Evolutionary conservation across 2,113 vertebrate genomes (phyloP).

Genomic region (Ursus arctos): DNA sequence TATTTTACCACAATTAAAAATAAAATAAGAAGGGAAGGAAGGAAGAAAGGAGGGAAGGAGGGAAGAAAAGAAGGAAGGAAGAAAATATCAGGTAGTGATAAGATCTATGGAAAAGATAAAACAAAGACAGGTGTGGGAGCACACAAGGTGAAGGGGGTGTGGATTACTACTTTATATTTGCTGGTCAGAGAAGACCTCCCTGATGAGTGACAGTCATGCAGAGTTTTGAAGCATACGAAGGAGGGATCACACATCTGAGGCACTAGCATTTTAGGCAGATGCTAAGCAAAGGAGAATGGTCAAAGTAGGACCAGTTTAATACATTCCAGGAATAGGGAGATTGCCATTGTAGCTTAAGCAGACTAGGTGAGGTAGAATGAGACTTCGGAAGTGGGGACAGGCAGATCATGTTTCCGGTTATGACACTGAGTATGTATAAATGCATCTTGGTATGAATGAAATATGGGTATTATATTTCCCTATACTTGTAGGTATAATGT

Average conservation of each 20-base stretch:
- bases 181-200: background rate
- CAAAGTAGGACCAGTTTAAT: background rate
- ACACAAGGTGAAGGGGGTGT: rapidly evolving
- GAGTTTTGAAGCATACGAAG: background rate
- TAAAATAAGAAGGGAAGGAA: background rate
- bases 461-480: background rate
- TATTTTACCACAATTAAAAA: background rate
- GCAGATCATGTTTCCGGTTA: background rate
- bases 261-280: background rate
- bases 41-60: background rate
- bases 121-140: background rate
- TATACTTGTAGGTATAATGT: background rate
- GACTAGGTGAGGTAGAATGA: background rate
- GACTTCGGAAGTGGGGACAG: background rate
- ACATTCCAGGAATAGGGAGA: background rate
- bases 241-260: background rate
- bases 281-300: background rate
- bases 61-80: background rate
- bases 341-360: background rate
- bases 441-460: background rate
- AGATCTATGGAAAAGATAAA: background rate
- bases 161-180: background rate
- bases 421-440: background rate
- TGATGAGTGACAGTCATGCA: background rate
- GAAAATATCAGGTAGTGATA: background rate